Percentiles rank a stretch among this genome's conserved stretches.
These are phyloP conservation scores for Pseudomyrmex flavicornis DNA, from an alignment of 1,140 invertebrate species.

Conservation along the genomic window DNA sequence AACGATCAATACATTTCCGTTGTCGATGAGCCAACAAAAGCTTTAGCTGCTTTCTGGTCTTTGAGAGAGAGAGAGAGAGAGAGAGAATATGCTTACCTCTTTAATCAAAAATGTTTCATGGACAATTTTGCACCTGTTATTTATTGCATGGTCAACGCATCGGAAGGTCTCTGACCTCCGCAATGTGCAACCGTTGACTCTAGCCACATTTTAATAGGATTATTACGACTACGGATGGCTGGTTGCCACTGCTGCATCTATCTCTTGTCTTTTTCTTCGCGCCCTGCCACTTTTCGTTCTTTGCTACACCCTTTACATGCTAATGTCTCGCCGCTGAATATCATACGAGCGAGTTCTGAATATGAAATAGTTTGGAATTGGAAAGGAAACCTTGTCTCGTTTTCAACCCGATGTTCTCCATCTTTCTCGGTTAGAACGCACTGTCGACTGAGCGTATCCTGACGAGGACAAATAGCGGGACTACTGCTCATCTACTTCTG, in stretches of 20 bases:
- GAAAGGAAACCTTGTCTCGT: constrained; percentile 65
- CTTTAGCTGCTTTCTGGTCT: not conserved
- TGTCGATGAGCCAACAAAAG: constrained; percentile 41
- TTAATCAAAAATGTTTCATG: constrained; percentile 16
- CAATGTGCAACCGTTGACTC: not conserved
- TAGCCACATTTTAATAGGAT: constrained; percentile 57
- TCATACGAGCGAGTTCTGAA: constrained; percentile 71
- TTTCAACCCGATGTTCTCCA: constrained; percentile 55
- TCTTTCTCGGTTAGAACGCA: constrained; percentile 10
- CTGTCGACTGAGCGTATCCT: not conserved
- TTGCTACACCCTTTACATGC: constrained; percentile 72
- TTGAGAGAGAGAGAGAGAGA: not conserved
- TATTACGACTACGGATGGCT: constrained; percentile 54
- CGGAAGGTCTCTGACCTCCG: not conserved
- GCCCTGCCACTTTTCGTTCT: constrained; percentile 61
- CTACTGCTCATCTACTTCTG: not conserved
- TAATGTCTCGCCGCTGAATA: constrained; percentile 68
- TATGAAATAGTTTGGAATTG: constrained; percentile 75
- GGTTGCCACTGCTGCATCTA: not conserved
- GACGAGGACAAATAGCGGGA: constrained; percentile 26
- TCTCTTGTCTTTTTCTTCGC: not conserved
- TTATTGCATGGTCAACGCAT: not conserved
- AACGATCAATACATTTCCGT: constrained; percentile 45
- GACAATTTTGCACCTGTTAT: not conserved
- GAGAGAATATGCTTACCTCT: not conserved